Evolutionary conservation across 2,113 vertebrate genomes (phyloP).

Genomic region (Scomber scombrus): DNA sequence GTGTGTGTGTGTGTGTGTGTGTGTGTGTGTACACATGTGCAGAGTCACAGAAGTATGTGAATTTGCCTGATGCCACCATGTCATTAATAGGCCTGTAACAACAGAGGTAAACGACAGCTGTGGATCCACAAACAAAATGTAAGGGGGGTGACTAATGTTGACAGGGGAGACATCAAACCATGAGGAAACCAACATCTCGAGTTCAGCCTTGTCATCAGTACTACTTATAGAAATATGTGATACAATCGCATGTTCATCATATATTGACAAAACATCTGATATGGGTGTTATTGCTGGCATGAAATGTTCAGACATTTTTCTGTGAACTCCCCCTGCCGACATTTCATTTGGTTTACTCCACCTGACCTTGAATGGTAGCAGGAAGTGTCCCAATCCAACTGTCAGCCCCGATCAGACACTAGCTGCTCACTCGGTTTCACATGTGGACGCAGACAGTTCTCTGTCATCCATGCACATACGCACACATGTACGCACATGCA

Average conservation of each 20-base stretch:
- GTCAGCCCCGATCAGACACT: conserved; percentile 71
- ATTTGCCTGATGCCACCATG: conserved; percentile 30
- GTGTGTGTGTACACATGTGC: conserved; percentile 9
- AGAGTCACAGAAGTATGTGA: conserved; percentile 40
- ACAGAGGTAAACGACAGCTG: conserved; percentile 18
- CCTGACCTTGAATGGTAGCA: conserved; percentile 73
- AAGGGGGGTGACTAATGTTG: not conserved
- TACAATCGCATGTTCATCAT: not conserved
- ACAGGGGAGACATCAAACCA: not conserved
- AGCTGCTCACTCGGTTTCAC: conserved; percentile 70
- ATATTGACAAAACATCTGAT: not conserved
- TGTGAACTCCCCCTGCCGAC: conserved; percentile 20
- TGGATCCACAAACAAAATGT: not conserved
- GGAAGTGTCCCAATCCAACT: conserved; percentile 68
- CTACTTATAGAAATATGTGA: not conserved
- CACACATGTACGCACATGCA: not conserved
- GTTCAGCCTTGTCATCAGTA: not conserved
- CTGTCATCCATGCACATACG: conserved; percentile 32
- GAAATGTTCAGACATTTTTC: conserved; percentile 6
- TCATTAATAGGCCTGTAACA: conserved; percentile 22
- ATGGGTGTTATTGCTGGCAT: not conserved
- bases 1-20: conserved; percentile 4
- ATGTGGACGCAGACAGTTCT: conserved; percentile 55
- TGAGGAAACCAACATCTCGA: not conserved
- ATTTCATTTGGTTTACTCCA: conserved; percentile 54